Evolutionary conservation across 2,888 invertebrate species (phyloP), one percentile per base, ranked within the genome.

Genomic region (Adela reaumurella): DNA sequence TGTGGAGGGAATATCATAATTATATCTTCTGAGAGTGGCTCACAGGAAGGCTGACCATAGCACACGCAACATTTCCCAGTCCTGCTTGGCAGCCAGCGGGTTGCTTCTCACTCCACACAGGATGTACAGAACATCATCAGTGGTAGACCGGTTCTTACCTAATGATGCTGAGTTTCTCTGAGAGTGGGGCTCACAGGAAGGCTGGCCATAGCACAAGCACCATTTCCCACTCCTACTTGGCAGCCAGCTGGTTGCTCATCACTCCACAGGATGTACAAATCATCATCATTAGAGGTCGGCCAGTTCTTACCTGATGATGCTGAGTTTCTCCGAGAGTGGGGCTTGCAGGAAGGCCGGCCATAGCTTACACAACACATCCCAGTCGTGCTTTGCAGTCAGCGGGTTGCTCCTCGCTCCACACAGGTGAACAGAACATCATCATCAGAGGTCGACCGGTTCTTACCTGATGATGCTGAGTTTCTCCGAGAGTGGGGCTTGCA

Each of bases 161-260:
- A 46, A 90, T 84, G 47, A 94, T 88, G 43, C 89, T 90, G 1
- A 88, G 87, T 63, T 95, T 94, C 62, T 96, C 95, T 2, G 92
- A 92, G 46, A 92, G 87, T 53, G 87, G 87, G 1, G 92, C 88
- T 50, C 82, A 80, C 1, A 94, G 76, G 17, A 96, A 62, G 1
- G 89, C 85, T 0, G 92, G 90, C 93, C 94, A 94, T 1, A 95
- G 65, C 19, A 82, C 70, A 41, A 79, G 68, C 17, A 90, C 74
- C 3, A 86, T 81, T 6, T 84, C 76, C 93, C 94, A 96, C 63
- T 92, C 87, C 54, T 88, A 86, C 58, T 87, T 84, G 10, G 86
- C 82, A 1, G 88, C 68, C 6, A 94, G 68, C 1, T 87, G 83
- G 3, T 82, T 79, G 10, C 77, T 69, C 58, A 86, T 83, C 0